These are phyloP conservation scores for Carassius auratus DNA, from an alignment of 2,113 vertebrate species.

Conservation along the genomic window DNA sequence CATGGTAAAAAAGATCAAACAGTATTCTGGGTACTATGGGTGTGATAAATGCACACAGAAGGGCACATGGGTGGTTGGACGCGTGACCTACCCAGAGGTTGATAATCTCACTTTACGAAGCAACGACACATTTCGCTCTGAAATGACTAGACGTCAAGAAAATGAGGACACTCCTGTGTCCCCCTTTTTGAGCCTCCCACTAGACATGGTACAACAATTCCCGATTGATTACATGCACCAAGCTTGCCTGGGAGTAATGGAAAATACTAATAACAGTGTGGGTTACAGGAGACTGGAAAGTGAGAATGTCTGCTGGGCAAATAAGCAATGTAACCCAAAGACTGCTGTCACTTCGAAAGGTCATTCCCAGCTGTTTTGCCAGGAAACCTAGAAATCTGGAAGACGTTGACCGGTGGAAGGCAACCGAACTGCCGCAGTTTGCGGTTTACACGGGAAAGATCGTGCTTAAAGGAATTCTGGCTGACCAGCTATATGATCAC, in stretches of 20 bases:
- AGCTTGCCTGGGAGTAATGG: not conserved
- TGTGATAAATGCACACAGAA: not conserved
- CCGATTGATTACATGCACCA: not conserved
- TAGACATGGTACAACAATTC: constrained; percentile 8
- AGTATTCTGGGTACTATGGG: too few relatives aligned
- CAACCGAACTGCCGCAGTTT: too few relatives aligned
- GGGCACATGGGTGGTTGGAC: not conserved
- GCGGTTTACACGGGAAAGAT: too few relatives aligned
- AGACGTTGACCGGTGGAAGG: too few relatives aligned
- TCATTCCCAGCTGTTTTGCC: not conserved
- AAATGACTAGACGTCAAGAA: constrained; percentile 1
- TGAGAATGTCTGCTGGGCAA: not conserved
- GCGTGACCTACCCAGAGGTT: not conserved
- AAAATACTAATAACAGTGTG: not conserved
- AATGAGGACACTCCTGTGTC: not conserved
- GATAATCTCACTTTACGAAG: not conserved
- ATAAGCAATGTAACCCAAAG: not conserved
- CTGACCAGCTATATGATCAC: too few relatives aligned
- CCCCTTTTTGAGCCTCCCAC: not conserved
- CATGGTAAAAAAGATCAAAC: not conserved
- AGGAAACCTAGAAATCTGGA: too few relatives aligned
- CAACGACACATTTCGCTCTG: not conserved
- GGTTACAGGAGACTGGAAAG: not conserved
- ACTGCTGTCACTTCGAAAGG: not conserved
- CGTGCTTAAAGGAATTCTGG: too few relatives aligned